Evolutionary conservation across 2,888 invertebrate genomes (phyloP).

Genomic region (Apotomis turbidana): DNA sequence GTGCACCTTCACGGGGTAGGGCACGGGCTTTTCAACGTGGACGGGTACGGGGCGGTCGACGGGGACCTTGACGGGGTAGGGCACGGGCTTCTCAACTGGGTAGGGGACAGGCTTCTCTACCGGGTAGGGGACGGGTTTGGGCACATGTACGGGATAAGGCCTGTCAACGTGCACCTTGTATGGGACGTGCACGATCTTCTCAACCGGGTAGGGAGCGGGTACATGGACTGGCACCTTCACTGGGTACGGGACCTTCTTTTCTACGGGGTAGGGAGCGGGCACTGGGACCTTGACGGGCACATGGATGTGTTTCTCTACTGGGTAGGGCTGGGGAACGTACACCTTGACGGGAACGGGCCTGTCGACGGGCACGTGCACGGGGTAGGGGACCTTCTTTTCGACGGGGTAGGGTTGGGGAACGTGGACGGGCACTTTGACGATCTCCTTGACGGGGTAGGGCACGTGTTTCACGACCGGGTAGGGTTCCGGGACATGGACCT

Average conservation of each 20-base stretch:
- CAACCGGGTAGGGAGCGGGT: conserved; percentile 85
- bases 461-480: conserved; percentile 87
- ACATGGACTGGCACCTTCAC: conserved; percentile 85
- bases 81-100: conserved; percentile 84
- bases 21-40: conserved; percentile 83
- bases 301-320: conserved; percentile 85
- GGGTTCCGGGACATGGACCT: conserved; percentile 87
- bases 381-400: conserved; percentile 84
- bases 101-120: conserved; percentile 86
- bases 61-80: conserved; percentile 85
- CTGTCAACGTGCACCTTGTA: conserved; percentile 87
- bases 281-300: conserved; percentile 87
- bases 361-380: conserved; percentile 80
- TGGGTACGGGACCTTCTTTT: conserved; percentile 87
- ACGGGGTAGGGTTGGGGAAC: conserved; percentile 89
- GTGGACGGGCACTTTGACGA: conserved; percentile 84
- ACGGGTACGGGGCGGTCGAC: conserved; percentile 87
- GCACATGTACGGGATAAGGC: conserved; percentile 86
- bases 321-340: conserved; percentile 84
- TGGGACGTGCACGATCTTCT: conserved; percentile 83
- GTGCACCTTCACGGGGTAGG: conserved; percentile 86
- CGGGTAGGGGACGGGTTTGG: conserved; percentile 82
- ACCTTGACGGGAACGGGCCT: conserved; percentile 81
- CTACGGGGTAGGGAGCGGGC: conserved; percentile 87
- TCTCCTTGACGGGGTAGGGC: conserved; percentile 86